A percentile compares a stretch with the other conserved stretches of the same genome.
phyloP scores from a whole-genome alignment of 2,888 invertebrate genomes.

The Anthrax anthrax region DNA sequence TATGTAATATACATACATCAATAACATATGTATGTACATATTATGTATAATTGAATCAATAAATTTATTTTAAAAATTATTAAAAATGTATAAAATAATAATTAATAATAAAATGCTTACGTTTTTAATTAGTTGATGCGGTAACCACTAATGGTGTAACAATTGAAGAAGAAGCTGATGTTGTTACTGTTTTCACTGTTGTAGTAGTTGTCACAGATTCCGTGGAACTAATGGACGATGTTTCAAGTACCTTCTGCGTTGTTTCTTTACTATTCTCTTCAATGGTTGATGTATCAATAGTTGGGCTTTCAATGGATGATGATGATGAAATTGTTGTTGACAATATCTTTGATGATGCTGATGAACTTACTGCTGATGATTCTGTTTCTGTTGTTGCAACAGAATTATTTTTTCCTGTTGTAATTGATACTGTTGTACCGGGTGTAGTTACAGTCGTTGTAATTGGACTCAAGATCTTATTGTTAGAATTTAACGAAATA shows the following conservation, averaged over 20 bases:
- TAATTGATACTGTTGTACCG: neutral
- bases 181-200: neutral
- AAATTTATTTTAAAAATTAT: no score
- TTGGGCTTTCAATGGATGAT: neutral
- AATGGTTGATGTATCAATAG: neutral
- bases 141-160: neutral
- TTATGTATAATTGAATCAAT: no score
- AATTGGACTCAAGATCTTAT: neutral
- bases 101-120: neutral
- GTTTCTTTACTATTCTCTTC: no score
- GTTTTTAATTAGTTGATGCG: no score
- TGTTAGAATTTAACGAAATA: constrained; percentile 17
- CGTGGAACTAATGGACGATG: no score
- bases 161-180: neutral
- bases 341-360: neutral
- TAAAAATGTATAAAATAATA: no score
- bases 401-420: neutral
- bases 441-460: neutral
- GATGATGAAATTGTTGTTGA: neutral
- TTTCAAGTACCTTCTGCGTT: no score
- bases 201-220: neutral
- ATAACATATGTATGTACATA: no score
- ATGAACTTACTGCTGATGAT: neutral
- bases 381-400: neutral
- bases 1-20: no score